Evolutionary conservation across 2,888 invertebrate species (phyloP).

Genomic region (Eulithis testata): DNA sequence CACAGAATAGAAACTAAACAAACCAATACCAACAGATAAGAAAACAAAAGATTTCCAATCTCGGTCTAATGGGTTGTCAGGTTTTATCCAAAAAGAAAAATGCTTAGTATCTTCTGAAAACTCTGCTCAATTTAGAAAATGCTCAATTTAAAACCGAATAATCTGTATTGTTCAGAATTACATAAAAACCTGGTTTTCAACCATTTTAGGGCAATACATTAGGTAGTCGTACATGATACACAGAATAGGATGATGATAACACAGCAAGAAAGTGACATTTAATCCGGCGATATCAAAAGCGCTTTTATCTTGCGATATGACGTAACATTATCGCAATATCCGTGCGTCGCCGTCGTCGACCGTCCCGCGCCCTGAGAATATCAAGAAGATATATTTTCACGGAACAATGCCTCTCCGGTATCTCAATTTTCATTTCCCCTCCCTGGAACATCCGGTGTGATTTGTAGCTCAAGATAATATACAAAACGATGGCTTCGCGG

Average conservation of each 20-base stretch:
- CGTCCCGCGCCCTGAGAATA: constrained; percentile 76
- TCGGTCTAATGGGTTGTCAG: constrained; percentile 9
- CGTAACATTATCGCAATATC: constrained; percentile 80
- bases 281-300: constrained; percentile 71
- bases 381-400: constrained; percentile 82
- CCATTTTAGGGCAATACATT: constrained; percentile 1
- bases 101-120: neutral
- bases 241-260: constrained; percentile 47
- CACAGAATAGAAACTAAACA: constrained; percentile 42
- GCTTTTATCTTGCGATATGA: constrained; percentile 74
- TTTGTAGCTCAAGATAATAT: constrained; percentile 82
- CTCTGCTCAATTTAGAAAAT: neutral
- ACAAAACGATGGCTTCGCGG: constrained; percentile 80
- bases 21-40: constrained; percentile 30
- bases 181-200: constrained; percentile 5
- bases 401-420: constrained; percentile 82
- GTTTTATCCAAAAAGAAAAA: neutral
- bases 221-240: constrained; percentile 3
- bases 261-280: constrained; percentile 62
- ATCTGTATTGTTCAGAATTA: neutral
- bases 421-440: constrained; percentile 84
- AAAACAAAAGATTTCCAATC: constrained; percentile 34
- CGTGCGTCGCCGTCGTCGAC: constrained; percentile 65
- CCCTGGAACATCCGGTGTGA: constrained; percentile 80
- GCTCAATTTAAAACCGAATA: no score